Conservation (phyloP, 2,888 invertebrate species). For the Salticus scenicus region DNA sequence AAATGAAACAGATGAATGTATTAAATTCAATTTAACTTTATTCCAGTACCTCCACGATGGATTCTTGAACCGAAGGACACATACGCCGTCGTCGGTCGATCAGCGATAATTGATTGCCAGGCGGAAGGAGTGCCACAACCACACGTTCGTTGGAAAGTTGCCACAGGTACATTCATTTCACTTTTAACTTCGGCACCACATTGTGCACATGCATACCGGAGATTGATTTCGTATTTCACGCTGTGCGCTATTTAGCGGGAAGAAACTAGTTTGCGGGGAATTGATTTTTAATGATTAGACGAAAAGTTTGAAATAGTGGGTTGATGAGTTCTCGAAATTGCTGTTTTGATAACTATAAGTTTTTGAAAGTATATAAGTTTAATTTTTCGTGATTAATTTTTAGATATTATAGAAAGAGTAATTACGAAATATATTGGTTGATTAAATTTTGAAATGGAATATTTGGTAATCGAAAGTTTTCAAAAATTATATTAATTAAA, state of each 20-base stretch:
- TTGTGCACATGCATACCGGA: not conserved
- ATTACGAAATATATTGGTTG: no score
- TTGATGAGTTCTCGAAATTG: no score
- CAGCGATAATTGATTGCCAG: conserved; percentile 71
- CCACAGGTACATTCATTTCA: conserved; percentile 57
- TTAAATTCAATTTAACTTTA: not conserved
- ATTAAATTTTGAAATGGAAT: no score
- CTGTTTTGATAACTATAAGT: no score
- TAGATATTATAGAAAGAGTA: no score
- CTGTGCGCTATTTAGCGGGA: not conserved
- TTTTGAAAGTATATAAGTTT: no score
- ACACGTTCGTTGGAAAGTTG: conserved; percentile 72
- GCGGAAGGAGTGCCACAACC: conserved; percentile 72
- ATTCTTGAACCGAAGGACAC: conserved; percentile 73
- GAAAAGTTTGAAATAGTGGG: no score
- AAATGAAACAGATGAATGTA: no score
- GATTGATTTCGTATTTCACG: not conserved
- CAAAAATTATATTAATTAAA: no score
- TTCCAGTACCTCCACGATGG: conserved; percentile 73
- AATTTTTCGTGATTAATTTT: no score
- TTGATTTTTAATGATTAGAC: not conserved
- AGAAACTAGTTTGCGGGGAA: not conserved
- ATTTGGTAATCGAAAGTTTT: no score
- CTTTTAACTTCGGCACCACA: not conserved
- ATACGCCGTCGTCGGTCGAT: conserved; percentile 73